These are phyloP conservation scores for Mizuhopecten yessoensis DNA, from an alignment of 1,140 invertebrate species.

Conservation along the genomic window DNA sequence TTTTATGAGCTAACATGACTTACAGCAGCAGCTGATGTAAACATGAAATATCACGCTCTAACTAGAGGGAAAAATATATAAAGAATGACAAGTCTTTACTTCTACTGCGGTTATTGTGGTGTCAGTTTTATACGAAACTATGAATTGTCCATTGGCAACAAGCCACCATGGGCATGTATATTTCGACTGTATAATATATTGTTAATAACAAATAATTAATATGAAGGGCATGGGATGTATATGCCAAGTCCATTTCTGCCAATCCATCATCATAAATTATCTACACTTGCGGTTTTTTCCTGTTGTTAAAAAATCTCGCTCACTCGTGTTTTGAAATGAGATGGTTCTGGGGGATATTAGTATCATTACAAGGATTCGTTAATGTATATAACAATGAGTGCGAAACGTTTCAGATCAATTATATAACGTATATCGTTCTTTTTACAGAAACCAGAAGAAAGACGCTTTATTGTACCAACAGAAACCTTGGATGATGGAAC, in stretches of 20 bases:
- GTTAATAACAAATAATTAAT: neutral
- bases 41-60: too few species aligned
- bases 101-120: neutral
- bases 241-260: neutral
- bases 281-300: neutral
- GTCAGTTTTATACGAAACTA: neutral
- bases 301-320: neutral
- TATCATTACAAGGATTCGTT: neutral
- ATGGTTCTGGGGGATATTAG: neutral
- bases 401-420: neutral
- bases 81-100: too few species aligned
- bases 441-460: neutral
- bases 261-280: neutral
- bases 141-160: neutral
- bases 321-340: neutral
- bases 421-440: neutral
- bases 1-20: too few species aligned
- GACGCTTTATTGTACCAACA: neutral
- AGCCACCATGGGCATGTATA: neutral
- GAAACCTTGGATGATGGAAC: too few species aligned
- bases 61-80: too few species aligned
- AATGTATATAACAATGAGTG: neutral
- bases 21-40: too few species aligned
- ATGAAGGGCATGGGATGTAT: neutral
- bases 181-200: neutral